Conservation (phyloP, 2,113 vertebrate species). For the Rhynchopsitta pachyrhyncha region DNA sequence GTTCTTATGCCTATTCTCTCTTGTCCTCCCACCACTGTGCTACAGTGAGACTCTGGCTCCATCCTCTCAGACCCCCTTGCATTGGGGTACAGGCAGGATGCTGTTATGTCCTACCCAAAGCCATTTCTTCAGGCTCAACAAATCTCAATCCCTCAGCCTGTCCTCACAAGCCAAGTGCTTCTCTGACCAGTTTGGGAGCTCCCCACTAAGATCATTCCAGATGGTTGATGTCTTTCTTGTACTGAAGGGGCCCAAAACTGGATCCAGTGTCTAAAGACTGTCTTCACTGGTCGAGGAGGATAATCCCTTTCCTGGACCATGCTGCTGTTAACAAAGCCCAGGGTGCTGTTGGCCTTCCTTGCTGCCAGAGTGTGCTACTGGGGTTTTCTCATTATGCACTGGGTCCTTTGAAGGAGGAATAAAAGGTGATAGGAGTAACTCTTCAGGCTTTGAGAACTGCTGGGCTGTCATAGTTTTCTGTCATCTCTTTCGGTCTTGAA, state of each 20-base stretch:
- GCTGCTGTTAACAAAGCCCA: background rate
- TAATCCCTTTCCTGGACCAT: background rate
- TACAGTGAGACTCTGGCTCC: background rate
- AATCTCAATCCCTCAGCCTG: background rate
- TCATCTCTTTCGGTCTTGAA: background rate
- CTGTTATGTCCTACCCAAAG: background rate
- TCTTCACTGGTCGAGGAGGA: background rate
- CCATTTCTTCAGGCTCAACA: background rate
- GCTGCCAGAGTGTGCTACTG: background rate
- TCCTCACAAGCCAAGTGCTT: background rate
- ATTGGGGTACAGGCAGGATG: background rate
- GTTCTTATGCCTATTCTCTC: background rate
- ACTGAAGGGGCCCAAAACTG: background rate
- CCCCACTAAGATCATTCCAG: background rate
- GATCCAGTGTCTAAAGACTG: background rate
- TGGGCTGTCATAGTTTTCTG: background rate
- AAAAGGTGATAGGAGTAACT: background rate
- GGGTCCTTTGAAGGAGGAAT: background rate
- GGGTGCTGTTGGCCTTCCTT: background rate
- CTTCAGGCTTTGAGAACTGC: background rate
- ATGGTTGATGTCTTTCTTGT: background rate
- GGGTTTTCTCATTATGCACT: background rate
- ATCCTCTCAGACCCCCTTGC: accelerated
- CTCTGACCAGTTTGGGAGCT: background rate
- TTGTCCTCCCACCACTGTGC: background rate